Evolutionary conservation across 2,797 vertebrate species (phyloP), one percentile per base, ranked within the genome.

Genomic region (Pyrrhura leucotis): DNA sequence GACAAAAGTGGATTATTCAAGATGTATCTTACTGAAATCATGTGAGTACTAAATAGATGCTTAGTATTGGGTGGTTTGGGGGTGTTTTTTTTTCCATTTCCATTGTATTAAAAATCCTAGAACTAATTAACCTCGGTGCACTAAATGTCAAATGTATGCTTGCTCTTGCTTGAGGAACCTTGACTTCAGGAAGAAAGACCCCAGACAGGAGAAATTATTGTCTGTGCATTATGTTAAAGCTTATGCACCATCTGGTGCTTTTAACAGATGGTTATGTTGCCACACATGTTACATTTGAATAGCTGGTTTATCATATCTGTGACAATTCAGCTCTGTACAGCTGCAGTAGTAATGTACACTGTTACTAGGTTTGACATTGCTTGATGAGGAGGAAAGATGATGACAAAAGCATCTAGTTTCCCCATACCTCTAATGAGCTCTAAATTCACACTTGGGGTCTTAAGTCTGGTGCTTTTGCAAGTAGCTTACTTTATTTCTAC

Each of bases 231-330:
- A 33, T 35, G 20, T 53, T 62, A 65, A 87, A 85, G 9, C 20
- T 85, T 79, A 89, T 51, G 7, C 48, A 88, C 76, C 63, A 82
- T 63, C 78, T 96, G 51, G 66, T 86, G 76, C 37, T 66, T 93
- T 88, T 76, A 44, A 78, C 28, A 83, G 50, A 28, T 63, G 56
- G 20, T 58, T 68, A 10, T 81, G 10, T 48, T 73, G 35, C 12
- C 54, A 45, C 25, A 23, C 1, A 1, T 13, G 7, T 79, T 75
- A 5, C 14, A 8, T 26, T 19, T 25, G 42, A 73, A 21, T 15
- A 68, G 14, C 17, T 75, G 29, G 11, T 16, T 92, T 4, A 5
- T 69, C 29, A 33, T 21, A 19, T 39, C 28, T 61, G 39, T 59
- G 35, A 9, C 6, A 20, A 40, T 22, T 33, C 39, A 33, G 8